phyloP scores from a whole-genome alignment of 2,113 vertebrate genomes.

The Ptyas mucosa region DNA sequence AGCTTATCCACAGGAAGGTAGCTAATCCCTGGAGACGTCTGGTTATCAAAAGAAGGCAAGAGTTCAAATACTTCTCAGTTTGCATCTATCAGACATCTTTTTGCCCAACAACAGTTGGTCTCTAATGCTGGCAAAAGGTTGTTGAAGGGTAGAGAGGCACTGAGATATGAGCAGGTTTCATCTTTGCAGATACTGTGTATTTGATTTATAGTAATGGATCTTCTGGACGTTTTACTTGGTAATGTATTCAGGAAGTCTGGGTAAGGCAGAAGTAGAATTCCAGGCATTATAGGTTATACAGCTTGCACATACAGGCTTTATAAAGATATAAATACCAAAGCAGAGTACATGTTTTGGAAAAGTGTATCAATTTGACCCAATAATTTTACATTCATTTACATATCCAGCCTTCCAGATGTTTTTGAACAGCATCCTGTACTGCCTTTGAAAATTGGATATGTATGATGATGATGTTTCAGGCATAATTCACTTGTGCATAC shows the following conservation, averaged over 20 bases:
- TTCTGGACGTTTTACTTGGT: not conserved
- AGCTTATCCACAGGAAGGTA: not conserved
- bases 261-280: not conserved
- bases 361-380: not conserved
- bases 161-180: not conserved
- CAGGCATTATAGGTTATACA: not conserved
- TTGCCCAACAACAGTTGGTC: not conserved
- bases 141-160: not conserved
- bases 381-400: not conserved
- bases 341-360: not conserved
- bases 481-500: not conserved
- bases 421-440: not conserved
- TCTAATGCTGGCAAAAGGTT: not conserved
- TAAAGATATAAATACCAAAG: not conserved
- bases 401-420: not conserved
- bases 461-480: not conserved
- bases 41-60: not conserved
- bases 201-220: not conserved
- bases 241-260: not conserved
- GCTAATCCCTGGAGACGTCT: not conserved
- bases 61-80: not conserved
- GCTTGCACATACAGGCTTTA: not conserved
- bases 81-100: not conserved
- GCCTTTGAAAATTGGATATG: not conserved
- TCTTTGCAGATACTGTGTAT: not conserved